Percentiles rank a stretch among this genome's conserved stretches.
These are phyloP conservation scores for Pediacus dermestoides DNA, from an alignment of 2,888 invertebrate species.

Conservation along the genomic window DNA sequence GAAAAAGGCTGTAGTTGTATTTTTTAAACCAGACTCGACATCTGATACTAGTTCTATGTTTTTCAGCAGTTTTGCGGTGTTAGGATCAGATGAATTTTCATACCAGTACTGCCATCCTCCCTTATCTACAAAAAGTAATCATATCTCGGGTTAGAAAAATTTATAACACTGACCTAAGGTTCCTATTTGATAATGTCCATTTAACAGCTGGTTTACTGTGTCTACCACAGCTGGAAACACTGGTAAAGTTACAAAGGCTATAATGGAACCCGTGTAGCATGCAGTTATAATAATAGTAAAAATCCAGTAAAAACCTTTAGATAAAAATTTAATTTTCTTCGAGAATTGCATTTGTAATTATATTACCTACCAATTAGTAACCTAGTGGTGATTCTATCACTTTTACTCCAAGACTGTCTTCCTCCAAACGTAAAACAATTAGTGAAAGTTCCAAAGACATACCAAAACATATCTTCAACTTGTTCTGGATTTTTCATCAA, in stretches of 20 bases:
- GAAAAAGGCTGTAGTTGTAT: slow-evolving; percentile 71
- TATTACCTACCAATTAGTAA: slow-evolving; percentile 69
- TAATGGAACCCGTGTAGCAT: slow-evolving; percentile 80
- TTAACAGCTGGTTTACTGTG: slow-evolving; percentile 61
- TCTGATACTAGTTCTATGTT: slow-evolving; percentile 66
- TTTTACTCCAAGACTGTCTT: slow-evolving; percentile 67
- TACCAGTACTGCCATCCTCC: slow-evolving; percentile 78
- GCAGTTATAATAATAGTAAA: slow-evolving; percentile 82
- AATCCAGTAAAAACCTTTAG: slow-evolving; percentile 74
- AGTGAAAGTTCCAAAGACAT: slow-evolving; percentile 81
- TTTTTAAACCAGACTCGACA: slow-evolving; percentile 65
- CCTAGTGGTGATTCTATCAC: slow-evolving; percentile 66
- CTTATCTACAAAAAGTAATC: slow-evolving; percentile 53
- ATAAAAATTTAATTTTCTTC: no score
- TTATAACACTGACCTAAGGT: slow-evolving; percentile 57
- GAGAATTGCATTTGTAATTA: no score
- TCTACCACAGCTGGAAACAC: slow-evolving; percentile 73
- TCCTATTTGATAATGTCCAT: slow-evolving; percentile 67
- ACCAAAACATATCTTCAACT: slow-evolving; percentile 84
- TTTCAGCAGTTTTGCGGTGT: slow-evolving; percentile 60
- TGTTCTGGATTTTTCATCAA: slow-evolving; percentile 66
- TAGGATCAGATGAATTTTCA: slow-evolving; percentile 62
- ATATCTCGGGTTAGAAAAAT: neutral
- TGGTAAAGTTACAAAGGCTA: slow-evolving; percentile 78
- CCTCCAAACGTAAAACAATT: slow-evolving; percentile 73